A percentile compares a stretch with the other conserved stretches of the same genome.
These are phyloP conservation scores for Drosophila ananassae DNA, from an alignment of 1,140 invertebrate species.

Conservation along the genomic window DNA sequence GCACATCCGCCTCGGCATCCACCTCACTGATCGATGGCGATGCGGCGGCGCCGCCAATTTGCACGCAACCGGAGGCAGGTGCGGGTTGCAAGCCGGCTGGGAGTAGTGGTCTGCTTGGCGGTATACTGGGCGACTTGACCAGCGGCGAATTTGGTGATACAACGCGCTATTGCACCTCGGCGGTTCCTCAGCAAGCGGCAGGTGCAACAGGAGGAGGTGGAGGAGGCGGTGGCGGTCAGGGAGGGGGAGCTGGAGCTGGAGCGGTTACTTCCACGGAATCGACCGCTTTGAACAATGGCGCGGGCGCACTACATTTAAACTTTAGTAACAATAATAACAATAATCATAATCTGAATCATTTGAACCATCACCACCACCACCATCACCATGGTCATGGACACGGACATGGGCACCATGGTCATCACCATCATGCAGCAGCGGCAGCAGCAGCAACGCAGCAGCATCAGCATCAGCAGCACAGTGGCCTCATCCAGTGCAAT, in stretches of 20 bases:
- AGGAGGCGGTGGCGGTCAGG: conserved; percentile 5
- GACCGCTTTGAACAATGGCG: conserved; percentile 58
- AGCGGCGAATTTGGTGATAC: conserved; percentile 83
- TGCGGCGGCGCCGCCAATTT: conserved; percentile 73
- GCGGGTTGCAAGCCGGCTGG: conserved; percentile 64
- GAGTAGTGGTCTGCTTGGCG: conserved; percentile 73
- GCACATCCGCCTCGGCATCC: conserved; percentile 46
- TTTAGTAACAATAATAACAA: conserved; percentile 83
- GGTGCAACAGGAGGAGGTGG: neutral
- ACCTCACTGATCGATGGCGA: conserved; percentile 75
- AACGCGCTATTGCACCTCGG: conserved; percentile 81
- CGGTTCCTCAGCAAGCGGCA: conserved; percentile 54
- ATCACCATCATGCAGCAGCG: conserved; percentile 39
- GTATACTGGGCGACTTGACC: conserved; percentile 77
- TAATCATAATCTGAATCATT: conserved; percentile 75
- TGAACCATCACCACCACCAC: conserved; percentile 66
- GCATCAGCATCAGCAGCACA: conserved; percentile 54
- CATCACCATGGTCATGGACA: conserved; percentile 48
- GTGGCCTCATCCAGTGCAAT: conserved; percentile 81
- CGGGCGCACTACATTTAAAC: conserved; percentile 78
- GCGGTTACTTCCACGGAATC: conserved; percentile 9
- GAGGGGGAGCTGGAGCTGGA: conserved; percentile 9
- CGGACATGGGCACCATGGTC: conserved; percentile 36
- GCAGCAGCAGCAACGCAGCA: conserved; percentile 15
- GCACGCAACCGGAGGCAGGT: conserved; percentile 79